phyloP scores from a whole-genome alignment of 2,113 vertebrate species.

The Antigone vipio region DNA sequence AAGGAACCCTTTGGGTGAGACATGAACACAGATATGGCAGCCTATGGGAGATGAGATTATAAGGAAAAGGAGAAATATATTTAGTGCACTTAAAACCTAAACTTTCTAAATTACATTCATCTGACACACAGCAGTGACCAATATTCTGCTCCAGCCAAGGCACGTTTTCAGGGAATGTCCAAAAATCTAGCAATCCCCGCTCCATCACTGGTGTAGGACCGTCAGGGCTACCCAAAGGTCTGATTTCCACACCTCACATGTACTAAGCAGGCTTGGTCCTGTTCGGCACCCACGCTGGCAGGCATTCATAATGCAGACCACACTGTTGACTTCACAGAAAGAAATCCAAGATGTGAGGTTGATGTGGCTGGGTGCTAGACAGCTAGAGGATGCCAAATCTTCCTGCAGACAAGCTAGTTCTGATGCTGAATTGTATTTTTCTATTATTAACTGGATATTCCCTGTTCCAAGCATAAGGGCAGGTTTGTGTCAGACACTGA shows the following conservation, averaged over 20 bases:
- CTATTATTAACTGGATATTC: neutral
- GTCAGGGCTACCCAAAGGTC: neutral
- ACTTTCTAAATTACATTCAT: neutral
- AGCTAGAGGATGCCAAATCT: neutral
- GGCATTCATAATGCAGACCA: neutral
- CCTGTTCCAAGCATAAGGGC: neutral
- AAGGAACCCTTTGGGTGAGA: neutral
- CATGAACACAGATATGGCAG: neutral
- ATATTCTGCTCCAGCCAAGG: neutral
- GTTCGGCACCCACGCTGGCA: neutral
- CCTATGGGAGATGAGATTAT: neutral
- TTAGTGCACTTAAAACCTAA: neutral
- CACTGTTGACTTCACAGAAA: neutral
- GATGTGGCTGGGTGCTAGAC: neutral
- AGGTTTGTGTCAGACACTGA: neutral
- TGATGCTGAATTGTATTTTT: neutral
- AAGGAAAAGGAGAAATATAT: neutral
- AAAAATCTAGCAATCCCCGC: neutral
- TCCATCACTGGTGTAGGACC: neutral
- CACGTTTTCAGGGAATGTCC: neutral
- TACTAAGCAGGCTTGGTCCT: neutral
- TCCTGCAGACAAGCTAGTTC: neutral
- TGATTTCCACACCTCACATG: neutral
- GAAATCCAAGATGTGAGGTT: neutral
- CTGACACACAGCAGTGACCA: neutral